Evolutionary conservation across 2,113 vertebrate genomes (phyloP).

Genomic region (Seriola aureovittata): DNA sequence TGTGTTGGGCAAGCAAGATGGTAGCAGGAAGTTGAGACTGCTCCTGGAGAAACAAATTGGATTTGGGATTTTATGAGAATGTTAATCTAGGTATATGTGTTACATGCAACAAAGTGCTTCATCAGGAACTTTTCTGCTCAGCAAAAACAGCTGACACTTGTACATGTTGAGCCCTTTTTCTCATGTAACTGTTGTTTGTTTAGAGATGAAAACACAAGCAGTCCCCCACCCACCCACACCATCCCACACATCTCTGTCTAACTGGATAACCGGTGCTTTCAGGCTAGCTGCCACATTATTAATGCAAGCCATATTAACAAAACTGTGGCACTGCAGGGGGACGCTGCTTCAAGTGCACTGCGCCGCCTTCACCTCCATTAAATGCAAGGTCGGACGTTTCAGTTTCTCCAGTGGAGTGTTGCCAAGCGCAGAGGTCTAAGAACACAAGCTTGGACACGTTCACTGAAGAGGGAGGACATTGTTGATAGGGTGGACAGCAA

Average conservation of each 20-base stretch:
- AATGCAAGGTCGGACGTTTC: constrained; percentile 75
- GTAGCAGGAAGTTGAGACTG: constrained; percentile 94
- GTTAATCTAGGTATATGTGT: not conserved
- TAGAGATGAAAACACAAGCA: constrained; percentile 6
- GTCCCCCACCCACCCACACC: no score
- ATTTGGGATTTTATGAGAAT: constrained; percentile 31
- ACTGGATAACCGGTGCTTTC: constrained; percentile 40
- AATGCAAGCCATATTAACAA: constrained; percentile 65
- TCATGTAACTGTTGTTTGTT: constrained; percentile 2
- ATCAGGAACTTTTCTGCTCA: not conserved
- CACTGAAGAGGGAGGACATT: constrained; percentile 49
- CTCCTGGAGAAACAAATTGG: constrained; percentile 85
- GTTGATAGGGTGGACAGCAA: constrained; percentile 45
- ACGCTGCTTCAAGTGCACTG: constrained; percentile 65
- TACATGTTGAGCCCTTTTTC: not conserved
- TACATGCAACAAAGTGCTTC: not conserved
- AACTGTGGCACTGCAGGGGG: constrained; percentile 45
- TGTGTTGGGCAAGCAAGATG: constrained; percentile 95
- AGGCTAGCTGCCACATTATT: constrained; percentile 45
- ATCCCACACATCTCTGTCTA: constrained; percentile 2
- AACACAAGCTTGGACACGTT: constrained; percentile 55
- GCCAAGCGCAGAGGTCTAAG: constrained; percentile 66
- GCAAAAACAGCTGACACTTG: constrained; percentile 4
- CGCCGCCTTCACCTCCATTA: constrained; percentile 72
- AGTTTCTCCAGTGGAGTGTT: constrained; percentile 69